Evolutionary conservation across 2,888 invertebrate genomes (phyloP), one percentile per base, ranked within the genome.

Genomic region (Polydrusus pterygomalis): DNA sequence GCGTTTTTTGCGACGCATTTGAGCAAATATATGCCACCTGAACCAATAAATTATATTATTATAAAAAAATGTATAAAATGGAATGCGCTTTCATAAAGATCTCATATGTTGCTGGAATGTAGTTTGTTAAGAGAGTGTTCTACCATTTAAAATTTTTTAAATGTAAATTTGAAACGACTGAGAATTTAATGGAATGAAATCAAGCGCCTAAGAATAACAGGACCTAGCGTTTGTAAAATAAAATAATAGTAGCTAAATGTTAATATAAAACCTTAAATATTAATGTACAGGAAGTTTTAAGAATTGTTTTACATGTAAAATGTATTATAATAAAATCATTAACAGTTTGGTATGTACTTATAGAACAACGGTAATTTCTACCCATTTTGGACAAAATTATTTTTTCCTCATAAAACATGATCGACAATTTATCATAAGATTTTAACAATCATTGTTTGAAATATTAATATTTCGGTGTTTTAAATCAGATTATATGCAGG

Each of bases 1-100:
- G 25, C 25, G 1, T 25, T 25, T 25, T 25, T 25, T 25, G 25
- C 25, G 25, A 25, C 5, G 5, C 25, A 25, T 25, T 25, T 25
- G 2, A 25, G 5, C 5, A 25, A 25, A 25, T 25, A 5, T 25
- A 25, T 25, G 25, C 25, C 1, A 25, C 25, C 18, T 51, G 11
- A 8, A 51, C 11, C 1, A 15, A 34, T 20, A 51, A 10, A 11
- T 25, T n/a, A 63, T 63, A 63, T 11, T 10, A n/a, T 25, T 64
- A 25, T 64, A 34, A 49, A 17, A 69, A 51, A 40, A 9, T 69
- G 69, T 69, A 70, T 47, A 47, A 62, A 63, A 70, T 62, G 18
- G 18, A 62, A 18, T 13, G 64, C 68, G 73, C 73, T 74, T 74
- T 74, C 73, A 47, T 20, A 67, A 68, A 62, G 73, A 74, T 74